Evolutionary conservation across 2,113 vertebrate genomes (phyloP), one percentile per base, ranked within the genome.

Genomic region (Gymnocephalus cernua): DNA sequence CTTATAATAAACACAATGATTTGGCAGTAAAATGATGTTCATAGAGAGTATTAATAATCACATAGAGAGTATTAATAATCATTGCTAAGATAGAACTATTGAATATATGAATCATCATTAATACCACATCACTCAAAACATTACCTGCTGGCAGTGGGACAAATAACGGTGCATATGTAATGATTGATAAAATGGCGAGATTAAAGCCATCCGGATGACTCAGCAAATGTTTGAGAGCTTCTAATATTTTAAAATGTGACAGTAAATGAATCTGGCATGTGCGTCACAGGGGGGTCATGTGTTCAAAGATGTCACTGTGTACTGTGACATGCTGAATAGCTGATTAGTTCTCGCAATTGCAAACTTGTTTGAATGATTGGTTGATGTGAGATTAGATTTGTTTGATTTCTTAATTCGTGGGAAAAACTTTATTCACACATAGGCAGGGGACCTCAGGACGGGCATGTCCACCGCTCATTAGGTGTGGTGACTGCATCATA

Each of bases 91-190:
- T 68, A 80, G 53, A 83, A 41, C 10, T 41, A 41, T 41, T 41
- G 10, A 41, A 41, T 38, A 3, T 41, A 41, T 41, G 9, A 41
- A 86, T 79, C 74, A 83, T 67, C 58, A 68, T 51, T 44, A 70
- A 77, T 86, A 48, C 54, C 45, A 67, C 59, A 84, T 77, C 53
- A 80, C 7, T 68, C 54, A 47, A 58, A 86, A 58, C 68, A 62
- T 83, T 53, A 67, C 81, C 82, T 86, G 71, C 74, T 90, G 77
- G 81, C 48, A 27, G 25, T 18, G 62, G 63, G 57, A 74, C 50
- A 82, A 35, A 80, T 81, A 41, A 70, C 11, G 0, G 9, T 19
- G 67, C 47, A 57, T 27, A 51, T 75, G 19, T 61, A 56, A 80
- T 58, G 74, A 77, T 51, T 72, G 66, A 84, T 85, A 71, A 79